These are phyloP conservation scores for Murina feae DNA, from an alignment of 2,113 vertebrate species.

Conservation along the genomic window DNA sequence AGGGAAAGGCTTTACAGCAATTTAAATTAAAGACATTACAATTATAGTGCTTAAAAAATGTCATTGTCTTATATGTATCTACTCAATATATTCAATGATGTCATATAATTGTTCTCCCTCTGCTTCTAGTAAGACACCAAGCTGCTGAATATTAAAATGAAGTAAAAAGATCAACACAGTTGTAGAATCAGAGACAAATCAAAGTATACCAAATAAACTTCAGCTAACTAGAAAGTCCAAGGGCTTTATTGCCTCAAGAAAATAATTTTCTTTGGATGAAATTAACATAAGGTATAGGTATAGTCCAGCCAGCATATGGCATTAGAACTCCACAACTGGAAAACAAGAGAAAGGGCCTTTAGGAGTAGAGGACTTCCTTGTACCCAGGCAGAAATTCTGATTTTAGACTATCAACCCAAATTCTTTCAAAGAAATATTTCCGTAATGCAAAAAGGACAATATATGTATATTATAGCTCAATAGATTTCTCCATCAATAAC, in stretches of 20 bases:
- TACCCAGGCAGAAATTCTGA: not conserved
- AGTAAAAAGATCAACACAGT: not conserved
- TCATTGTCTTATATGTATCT: not conserved
- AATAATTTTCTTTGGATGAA: not conserved
- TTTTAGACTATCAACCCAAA: not conserved
- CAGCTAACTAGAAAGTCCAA: not conserved
- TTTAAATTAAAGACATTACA: not conserved
- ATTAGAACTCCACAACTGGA: not conserved
- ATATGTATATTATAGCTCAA: not conserved
- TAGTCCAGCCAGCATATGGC: not conserved
- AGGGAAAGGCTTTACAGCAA: not conserved
- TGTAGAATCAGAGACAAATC: slow-evolving; percentile 4
- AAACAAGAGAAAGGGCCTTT: not conserved
- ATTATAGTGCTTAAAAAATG: not conserved
- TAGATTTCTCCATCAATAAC: not conserved
- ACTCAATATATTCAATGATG: not conserved
- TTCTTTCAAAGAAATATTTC: not conserved
- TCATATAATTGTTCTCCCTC: not conserved
- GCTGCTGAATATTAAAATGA: not conserved
- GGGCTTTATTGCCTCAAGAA: not conserved
- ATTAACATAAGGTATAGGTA: not conserved
- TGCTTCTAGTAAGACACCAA: not conserved
- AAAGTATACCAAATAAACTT: slow-evolving; percentile 17
- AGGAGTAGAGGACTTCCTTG: not conserved
- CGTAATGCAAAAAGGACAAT: not conserved